A percentile compares a stretch with the other conserved stretches of the same genome.
phyloP scores from a whole-genome alignment of 2,797 vertebrate genomes.

The Aplochiton taeniatus region DNA sequence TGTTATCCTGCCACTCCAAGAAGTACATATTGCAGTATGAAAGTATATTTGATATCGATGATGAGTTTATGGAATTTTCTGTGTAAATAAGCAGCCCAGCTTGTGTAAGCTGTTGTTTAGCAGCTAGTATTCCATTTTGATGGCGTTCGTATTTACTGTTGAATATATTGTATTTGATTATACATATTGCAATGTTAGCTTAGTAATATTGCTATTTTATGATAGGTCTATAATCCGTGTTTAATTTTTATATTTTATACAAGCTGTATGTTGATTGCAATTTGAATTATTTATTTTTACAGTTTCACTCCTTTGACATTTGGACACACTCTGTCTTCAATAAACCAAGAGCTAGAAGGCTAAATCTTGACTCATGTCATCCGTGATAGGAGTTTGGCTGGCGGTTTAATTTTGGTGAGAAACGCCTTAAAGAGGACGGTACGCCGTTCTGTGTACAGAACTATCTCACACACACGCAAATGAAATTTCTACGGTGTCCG shows the following conservation, averaged over 20 bases:
- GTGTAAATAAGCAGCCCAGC: too few relatives aligned
- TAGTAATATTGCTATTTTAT: not conserved
- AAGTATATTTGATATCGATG: too few relatives aligned
- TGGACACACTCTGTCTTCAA: not conserved
- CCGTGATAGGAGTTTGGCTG: not conserved
- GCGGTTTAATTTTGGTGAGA: not conserved
- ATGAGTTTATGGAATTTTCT: too few relatives aligned
- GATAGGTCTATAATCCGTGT: not conserved
- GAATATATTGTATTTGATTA: not conserved
- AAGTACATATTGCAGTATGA: too few relatives aligned
- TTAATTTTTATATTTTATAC: not conserved
- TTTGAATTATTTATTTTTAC: not conserved
- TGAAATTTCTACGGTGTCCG: too few relatives aligned
- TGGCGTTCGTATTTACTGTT: too few relatives aligned
- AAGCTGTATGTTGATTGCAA: not conserved
- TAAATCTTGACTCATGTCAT: not conserved
- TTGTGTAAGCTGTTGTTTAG: too few relatives aligned
- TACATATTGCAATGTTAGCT: not conserved
- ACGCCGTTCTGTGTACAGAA: too few relatives aligned
- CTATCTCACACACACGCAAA: too few relatives aligned
- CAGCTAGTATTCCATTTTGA: too few relatives aligned
- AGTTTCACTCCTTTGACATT: not conserved
- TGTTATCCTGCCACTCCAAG: too few relatives aligned
- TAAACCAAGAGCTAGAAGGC: conserved; percentile 2
- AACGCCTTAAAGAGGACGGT: too few relatives aligned